phyloP scores from a whole-genome alignment of 1,140 invertebrate species.

The Tribolium madens region DNA sequence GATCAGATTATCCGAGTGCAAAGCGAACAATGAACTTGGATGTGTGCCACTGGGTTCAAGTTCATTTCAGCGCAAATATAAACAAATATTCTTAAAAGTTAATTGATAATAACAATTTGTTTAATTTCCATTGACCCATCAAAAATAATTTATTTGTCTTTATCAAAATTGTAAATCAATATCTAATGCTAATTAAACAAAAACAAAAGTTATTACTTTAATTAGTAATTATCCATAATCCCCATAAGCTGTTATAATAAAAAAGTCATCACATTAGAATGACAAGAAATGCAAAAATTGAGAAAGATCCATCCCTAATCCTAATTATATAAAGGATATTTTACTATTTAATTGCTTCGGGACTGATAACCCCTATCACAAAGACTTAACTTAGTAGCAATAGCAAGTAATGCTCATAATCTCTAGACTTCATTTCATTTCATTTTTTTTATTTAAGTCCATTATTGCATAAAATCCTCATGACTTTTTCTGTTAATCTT shows the following conservation, averaged over 20 bases:
- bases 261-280: too few relatives aligned
- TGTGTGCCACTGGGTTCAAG: conserved; percentile 13
- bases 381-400: not conserved
- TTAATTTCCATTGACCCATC: not conserved
- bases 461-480: too few relatives aligned
- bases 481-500: too few relatives aligned
- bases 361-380: not conserved
- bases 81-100: not conserved
- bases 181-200: too few relatives aligned
- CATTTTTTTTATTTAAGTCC: not conserved
- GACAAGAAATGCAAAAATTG: too few relatives aligned
- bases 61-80: conserved; percentile 2
- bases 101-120: conserved; percentile 8
- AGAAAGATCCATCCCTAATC: too few relatives aligned
- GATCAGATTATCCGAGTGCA: conserved; percentile 11
- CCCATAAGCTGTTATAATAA: too few relatives aligned
- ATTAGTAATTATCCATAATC: too few relatives aligned
- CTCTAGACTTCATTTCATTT: not conserved
- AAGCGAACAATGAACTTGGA: conserved; percentile 28
- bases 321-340: too few relatives aligned
- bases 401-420: not conserved
- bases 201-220: too few relatives aligned
- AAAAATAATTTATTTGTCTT: conserved; percentile 12
- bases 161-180: not conserved
- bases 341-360: not conserved